These are phyloP conservation scores for Cichlasoma orientale DNA, from an alignment of 2,797 vertebrate genomes.

Conservation along the genomic window DNA sequence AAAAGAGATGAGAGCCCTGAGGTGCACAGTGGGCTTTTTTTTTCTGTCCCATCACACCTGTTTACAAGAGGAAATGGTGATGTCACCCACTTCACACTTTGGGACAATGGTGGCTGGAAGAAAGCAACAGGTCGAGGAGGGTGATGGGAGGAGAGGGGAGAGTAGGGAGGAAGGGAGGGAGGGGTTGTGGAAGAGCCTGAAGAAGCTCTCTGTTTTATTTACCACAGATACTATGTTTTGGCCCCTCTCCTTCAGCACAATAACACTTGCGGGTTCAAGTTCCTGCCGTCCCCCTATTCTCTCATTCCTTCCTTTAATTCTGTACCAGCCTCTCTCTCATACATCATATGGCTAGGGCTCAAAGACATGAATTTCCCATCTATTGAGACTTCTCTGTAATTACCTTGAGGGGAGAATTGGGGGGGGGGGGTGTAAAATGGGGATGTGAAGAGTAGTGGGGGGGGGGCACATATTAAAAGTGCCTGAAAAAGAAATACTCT, in stretches of 20 bases:
- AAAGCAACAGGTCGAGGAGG: slow-evolving; percentile 74
- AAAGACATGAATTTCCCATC: slow-evolving; percentile 83
- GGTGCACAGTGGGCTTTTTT: slow-evolving; percentile 28
- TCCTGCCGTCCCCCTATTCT: slow-evolving; percentile 67
- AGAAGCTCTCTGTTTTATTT: slow-evolving; percentile 78
- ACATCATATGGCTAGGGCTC: slow-evolving; percentile 65
- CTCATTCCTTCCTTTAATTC: slow-evolving; percentile 52
- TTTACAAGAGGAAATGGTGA: slow-evolving; percentile 82
- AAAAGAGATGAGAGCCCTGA: slow-evolving; percentile 49
- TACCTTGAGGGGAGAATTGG: slow-evolving; percentile 72
- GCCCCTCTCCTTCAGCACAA: slow-evolving; percentile 70
- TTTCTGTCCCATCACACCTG: slow-evolving; percentile 79
- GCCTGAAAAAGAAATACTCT: slow-evolving; percentile 81
- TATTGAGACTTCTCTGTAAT: slow-evolving; percentile 83
- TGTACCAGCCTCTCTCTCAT: slow-evolving; percentile 63
- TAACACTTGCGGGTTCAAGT: slow-evolving; percentile 78
- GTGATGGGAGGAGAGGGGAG: slow-evolving; percentile 13
- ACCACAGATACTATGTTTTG: slow-evolving; percentile 76
- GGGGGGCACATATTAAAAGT: slow-evolving; percentile 80
- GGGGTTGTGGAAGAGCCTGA: slow-evolving; percentile 34
- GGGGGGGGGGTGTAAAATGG: slow-evolving; percentile 31
- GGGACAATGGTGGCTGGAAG: slow-evolving; percentile 71
- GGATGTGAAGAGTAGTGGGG: slow-evolving; percentile 47
- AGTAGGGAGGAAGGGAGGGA: neutral
- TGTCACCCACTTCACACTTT: slow-evolving; percentile 78